These are phyloP conservation scores for Anabas testudineus DNA, from an alignment of 2,797 vertebrate genomes.

Conservation along the genomic window DNA sequence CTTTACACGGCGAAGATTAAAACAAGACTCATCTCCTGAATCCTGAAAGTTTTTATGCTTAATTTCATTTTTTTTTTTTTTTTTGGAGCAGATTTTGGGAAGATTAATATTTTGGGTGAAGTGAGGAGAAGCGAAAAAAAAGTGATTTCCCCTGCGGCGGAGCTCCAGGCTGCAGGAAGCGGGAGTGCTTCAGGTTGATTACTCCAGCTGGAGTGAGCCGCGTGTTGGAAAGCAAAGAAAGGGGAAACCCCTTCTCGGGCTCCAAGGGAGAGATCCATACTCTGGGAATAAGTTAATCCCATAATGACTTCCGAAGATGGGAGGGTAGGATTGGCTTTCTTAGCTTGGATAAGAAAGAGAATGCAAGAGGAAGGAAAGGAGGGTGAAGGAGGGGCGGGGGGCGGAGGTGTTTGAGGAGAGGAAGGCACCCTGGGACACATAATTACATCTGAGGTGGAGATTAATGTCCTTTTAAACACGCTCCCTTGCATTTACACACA, in stretches of 20 bases:
- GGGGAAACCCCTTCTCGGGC: constrained; percentile 31
- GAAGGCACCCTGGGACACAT: constrained; percentile 63
- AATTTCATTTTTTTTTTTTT: constrained; percentile 34
- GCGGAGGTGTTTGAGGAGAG: constrained; percentile 37
- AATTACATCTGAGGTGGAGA: constrained; percentile 81
- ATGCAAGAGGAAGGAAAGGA: constrained; percentile 35
- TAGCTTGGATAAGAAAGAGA: constrained; percentile 41
- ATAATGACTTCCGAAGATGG: constrained; percentile 75
- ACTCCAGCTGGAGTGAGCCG: constrained; percentile 37
- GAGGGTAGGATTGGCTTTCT: constrained; percentile 63
- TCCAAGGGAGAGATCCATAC: constrained; percentile 58
- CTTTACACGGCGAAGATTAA: constrained; percentile 48
- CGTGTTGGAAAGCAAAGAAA: constrained; percentile 39
- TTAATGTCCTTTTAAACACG: constrained; percentile 77
- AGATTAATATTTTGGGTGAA: constrained; percentile 69
- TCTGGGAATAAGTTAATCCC: constrained; percentile 77
- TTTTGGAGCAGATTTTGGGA: constrained; percentile 38
- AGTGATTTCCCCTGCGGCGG: constrained; percentile 64
- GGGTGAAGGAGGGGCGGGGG: constrained; percentile 35
- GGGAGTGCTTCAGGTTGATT: constrained; percentile 57
- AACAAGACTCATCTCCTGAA: constrained; percentile 35
- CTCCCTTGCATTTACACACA: constrained; percentile 32
- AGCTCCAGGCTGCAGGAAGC: constrained; percentile 53
- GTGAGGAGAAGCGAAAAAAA: constrained; percentile 49
- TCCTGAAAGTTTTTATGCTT: constrained; percentile 35